These are phyloP conservation scores for Sitta carolinensis DNA, from an alignment of 2,797 vertebrate species.

Conservation along the genomic window DNA sequence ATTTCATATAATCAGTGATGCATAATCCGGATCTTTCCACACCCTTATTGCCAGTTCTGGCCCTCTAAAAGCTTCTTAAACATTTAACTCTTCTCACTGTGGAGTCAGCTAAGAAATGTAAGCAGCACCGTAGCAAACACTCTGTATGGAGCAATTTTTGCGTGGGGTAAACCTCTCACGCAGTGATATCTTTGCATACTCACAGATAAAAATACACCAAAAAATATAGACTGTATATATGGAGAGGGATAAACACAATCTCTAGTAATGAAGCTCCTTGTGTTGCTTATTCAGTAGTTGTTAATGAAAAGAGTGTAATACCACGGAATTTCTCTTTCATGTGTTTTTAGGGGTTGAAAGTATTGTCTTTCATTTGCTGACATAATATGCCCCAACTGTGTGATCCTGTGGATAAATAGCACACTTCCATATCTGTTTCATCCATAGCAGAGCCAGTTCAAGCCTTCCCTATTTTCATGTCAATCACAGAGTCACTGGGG, in stretches of 20 bases:
- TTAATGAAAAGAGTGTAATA: neutral
- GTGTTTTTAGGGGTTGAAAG: neutral
- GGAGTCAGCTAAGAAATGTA: neutral
- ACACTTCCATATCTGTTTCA: neutral
- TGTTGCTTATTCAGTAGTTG: neutral
- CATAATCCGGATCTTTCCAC: neutral
- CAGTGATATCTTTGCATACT: neutral
- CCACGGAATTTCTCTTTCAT: neutral
- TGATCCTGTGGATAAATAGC: neutral
- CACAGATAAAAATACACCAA: neutral
- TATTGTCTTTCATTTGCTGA: neutral
- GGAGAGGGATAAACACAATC: neutral
- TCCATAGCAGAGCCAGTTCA: neutral
- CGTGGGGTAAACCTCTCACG: neutral
- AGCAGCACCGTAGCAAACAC: neutral
- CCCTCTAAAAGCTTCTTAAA: neutral
- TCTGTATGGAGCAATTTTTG: neutral
- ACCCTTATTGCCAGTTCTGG: neutral
- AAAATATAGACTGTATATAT: neutral
- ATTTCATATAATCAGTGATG: neutral
- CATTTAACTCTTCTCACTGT: neutral
- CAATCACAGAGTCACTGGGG: neutral
- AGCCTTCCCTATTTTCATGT: neutral
- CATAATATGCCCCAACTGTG: neutral
- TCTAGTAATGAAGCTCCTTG: neutral